Base-by-base conservation (phyloP, 2,888 invertebrate genomes). In the Dinocampus coccinellae region DNA sequence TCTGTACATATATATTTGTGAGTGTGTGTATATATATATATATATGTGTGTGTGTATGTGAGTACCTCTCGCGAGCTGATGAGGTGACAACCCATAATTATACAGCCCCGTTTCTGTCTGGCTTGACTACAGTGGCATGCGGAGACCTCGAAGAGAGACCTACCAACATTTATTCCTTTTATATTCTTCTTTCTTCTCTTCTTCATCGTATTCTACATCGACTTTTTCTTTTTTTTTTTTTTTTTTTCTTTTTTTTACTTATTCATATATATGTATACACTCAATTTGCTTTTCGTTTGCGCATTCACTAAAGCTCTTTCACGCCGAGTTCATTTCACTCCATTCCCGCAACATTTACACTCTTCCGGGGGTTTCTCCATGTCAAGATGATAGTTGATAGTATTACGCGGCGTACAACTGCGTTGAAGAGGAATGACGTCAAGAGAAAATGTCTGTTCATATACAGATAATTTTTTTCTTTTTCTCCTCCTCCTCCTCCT, bases 11-110 rank as follows among this genome's bases (percentile, higher is more conserved):
- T n/a, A n/a, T n/a, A n/a, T n/a, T n/a, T n/a, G n/a, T n/a, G n/a
- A n/a, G n/a, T n/a, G n/a, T n/a, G n/a, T n/a, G n/a, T n/a, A n/a
- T n/a, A n/a, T n/a, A n/a, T n/a, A n/a, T n/a, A n/a, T n/a, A n/a
- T n/a, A 22, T 34, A 73, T 67, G 66, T 67, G 55, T 70, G 57
- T 76, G 70, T 72, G 65, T 72, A 69, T 70, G 74, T 78, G 70
- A 73, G 73, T 72, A 70, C 73, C 77, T 52, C 72, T 78, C 79
- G 76, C 70, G 75, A 78, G 83, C 85, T 87, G 87, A 87, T 86
- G 87, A 87, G 87, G 87, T 86, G 87, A 87, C 87, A 87, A 87
- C 87, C 87, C 84, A 85, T 85, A 87, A 87, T 87, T 87, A 87
- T 87, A 86, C 83, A 83, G 83, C 84, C 84, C 84, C 83, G 85